phyloP scores from a whole-genome alignment of 2,797 vertebrate species.

The Tympanoctomys barrerae region DNA sequence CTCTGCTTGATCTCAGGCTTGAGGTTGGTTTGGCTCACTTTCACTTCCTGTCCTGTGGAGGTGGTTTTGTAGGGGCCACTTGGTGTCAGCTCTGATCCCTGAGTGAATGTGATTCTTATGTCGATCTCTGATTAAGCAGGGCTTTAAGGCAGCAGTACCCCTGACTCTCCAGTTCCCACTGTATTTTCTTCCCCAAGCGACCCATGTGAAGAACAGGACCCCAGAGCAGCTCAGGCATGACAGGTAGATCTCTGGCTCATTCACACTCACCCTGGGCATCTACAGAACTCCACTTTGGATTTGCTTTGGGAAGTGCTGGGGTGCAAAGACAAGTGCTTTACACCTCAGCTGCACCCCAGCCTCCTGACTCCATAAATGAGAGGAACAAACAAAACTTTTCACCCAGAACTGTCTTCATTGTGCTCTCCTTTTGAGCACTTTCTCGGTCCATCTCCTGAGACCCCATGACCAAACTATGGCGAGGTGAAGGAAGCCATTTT shows the following conservation, averaged over 20 bases:
- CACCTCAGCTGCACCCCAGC: neutral
- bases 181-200: neutral
- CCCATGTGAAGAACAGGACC: neutral
- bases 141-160: neutral
- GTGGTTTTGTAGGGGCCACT: neutral
- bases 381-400: neutral
- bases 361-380: neutral
- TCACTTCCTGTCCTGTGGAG: neutral
- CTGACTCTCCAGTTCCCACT: accelerated
- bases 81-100: neutral
- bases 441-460: neutral
- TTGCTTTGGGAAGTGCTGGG: neutral
- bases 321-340: neutral
- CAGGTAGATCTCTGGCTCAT: accelerated
- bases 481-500: too few relatives aligned
- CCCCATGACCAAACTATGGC: neutral
- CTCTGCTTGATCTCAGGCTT: neutral
- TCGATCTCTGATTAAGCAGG: slow-evolving; percentile 14
- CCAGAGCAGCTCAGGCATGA: too few relatives aligned
- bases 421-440: neutral
- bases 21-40: neutral
- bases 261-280: neutral
- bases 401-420: neutral
- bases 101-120: neutral
- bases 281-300: neutral